Evolutionary conservation across 2,797 vertebrate genomes (phyloP), one percentile per base, ranked within the genome.

Genomic region (Sarcoramphus papa): DNA sequence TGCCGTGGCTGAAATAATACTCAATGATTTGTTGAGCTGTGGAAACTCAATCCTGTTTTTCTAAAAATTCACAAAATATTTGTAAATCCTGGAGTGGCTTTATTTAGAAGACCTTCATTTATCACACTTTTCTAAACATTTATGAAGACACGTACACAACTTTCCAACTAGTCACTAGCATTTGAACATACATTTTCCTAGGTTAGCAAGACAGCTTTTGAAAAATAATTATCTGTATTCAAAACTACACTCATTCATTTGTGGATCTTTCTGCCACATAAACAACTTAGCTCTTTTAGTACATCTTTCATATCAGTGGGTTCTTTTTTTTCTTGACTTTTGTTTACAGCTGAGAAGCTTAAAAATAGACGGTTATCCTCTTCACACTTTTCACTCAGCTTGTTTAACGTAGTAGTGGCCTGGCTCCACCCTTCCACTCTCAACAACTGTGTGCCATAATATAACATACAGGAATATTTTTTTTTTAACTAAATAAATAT

Each of bases 401-500:
- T 92, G 65, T 77, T 95, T 64, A 76, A 86, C 76, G 59, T n/a
- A 96, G 65, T 50, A 91, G 76, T 90, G 77, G 54, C 28, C 59
- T 90, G 92, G 43, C 53, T 94, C 62, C 28, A 87, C 68, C 50
- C 73, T 95, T 95, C 54, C 70, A 83, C 70, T 95, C 85, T 94
- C 62, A 94, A 73, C 15, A 85, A 7, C 19, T 45, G 8, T 31
- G 21, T 72, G 14, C 14, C 33, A 37, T n/a, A 91, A 83, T 35
- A 69, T 45, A 84, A 54, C 23, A 76, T 45, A 70, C 14, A 40
- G 31, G 21, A 97, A 96, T 6, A 59, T 11, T 95, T 90, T 85
- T 76, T 73, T 60, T 84, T 95, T 37, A 37, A 56, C 51, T 64
- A 60, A 92, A 59, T 43, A 51, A 73, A 62, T 15, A 54, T 19